phyloP scores from a whole-genome alignment of 2,797 vertebrate species.

The Distichodus sexfasciatus region DNA sequence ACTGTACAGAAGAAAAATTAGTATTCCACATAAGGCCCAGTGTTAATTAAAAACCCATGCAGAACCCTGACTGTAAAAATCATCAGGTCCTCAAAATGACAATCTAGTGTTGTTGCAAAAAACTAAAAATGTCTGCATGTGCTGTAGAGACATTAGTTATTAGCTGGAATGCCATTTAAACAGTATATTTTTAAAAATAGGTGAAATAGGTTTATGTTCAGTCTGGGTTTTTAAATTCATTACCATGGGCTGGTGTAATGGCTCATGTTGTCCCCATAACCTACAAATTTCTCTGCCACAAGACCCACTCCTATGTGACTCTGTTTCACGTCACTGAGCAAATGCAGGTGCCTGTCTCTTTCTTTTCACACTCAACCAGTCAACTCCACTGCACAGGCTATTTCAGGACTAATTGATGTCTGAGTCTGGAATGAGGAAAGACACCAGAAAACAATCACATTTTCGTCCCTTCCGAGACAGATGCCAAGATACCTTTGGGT shows the following conservation, averaged over 20 bases:
- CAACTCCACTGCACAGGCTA: conserved; percentile 62
- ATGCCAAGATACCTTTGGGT: no score
- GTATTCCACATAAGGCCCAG: no score
- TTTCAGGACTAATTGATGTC: conserved; percentile 73
- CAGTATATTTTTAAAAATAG: neutral
- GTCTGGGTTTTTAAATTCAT: neutral
- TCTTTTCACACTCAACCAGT: conserved; percentile 63
- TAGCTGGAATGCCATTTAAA: neutral
- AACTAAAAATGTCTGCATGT: no score
- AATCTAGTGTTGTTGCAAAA: no score
- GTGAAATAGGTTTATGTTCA: no score
- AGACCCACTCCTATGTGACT: conserved; percentile 35
- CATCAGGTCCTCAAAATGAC: no score
- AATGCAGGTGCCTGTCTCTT: conserved; percentile 65
- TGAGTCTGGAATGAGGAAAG: conserved; percentile 57
- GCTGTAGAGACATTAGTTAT: no score
- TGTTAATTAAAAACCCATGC: no score
- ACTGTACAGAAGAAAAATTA: no score
- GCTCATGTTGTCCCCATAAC: conserved; percentile 47
- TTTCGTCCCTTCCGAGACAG: conserved; percentile 55
- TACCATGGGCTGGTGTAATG: conserved; percentile 3
- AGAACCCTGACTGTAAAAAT: no score
- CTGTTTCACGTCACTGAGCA: conserved; percentile 50
- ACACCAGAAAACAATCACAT: conserved; percentile 62
- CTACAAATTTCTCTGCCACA: conserved; percentile 23